phyloP scores from a whole-genome alignment of 1,140 invertebrate species.

The Chrysopa pallens region DNA sequence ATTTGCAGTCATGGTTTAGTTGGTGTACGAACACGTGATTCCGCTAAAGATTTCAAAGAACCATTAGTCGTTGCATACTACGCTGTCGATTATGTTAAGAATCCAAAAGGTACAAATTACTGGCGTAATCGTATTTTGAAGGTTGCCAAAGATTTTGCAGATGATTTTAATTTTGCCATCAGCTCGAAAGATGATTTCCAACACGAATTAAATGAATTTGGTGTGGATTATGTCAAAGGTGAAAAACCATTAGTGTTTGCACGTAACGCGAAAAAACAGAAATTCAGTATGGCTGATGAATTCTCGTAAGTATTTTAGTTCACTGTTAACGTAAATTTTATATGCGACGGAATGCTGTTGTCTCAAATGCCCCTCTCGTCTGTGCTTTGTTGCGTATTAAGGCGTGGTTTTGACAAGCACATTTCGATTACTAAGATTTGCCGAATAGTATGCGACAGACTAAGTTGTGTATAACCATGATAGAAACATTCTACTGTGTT shows the following conservation, averaged over 20 bases:
- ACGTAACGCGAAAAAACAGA: conserved; percentile 64
- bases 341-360: no score
- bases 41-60: conserved; percentile 67
- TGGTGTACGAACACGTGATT: conserved; percentile 73
- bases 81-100: conserved; percentile 90
- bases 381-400: no score
- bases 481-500: no score
- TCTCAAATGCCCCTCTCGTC: no score
- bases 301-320: conserved; percentile 48
- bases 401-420: no score
- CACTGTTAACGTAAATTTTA: neutral
- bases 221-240: conserved; percentile 66
- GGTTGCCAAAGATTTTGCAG: conserved; percentile 69
- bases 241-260: conserved; percentile 83
- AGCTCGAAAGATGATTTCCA: conserved; percentile 86
- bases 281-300: conserved; percentile 78
- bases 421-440: no score
- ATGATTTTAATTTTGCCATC: conserved; percentile 72
- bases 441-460: no score
- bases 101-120: conserved; percentile 97
- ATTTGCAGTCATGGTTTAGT: conserved; percentile 75
- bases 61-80: conserved; percentile 88
- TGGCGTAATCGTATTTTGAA: conserved; percentile 96
- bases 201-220: conserved; percentile 85
- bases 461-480: no score